Evolutionary conservation across 2,888 invertebrate genomes (phyloP), one percentile per base, ranked within the genome.

Genomic region (Andricus curvator): DNA sequence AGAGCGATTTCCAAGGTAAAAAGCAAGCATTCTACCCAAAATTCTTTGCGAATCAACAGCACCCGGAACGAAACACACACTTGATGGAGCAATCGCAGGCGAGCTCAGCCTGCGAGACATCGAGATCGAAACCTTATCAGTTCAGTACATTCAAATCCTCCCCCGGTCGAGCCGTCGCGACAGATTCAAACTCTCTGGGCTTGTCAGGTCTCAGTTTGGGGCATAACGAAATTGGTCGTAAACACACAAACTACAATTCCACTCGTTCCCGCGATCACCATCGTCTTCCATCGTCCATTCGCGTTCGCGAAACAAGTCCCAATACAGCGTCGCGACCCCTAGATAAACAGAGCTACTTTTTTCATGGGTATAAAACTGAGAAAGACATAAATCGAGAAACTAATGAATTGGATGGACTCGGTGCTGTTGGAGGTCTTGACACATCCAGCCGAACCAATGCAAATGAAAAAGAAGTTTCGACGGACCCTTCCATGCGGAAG

Each of bases 1-100:
- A 92, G 84, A 90, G 86, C 86, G 91, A 92, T 84, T 89, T 90
- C 83, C 90, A 90, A 92, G 92, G 92, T 92, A 92, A 91, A 91
- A 89, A 74, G 56, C 56, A 74, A 56, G 74, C 56, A 89, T 90
- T 90, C 88, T 90, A 91, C 90, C 90, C 89, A 90, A 87, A 91
- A 88, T 91, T 90, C 89, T 89, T 86, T 86, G 93, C 92, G 93
- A 94, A 90, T 88, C 89, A 89, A 82, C 89, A 87, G 85, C 86
- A 83, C 81, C 78, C 85, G 56, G 74, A 74, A 33, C 44, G 41
- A 62, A 77, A 77, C 29, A 64, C 29, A 64, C 77, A 65, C 64
- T 29, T 64, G 17, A 64, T 64, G 64, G 64, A 64, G 15, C 77
- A 77, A 77, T 65, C 41, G 20, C 81, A 60, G 64, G 79, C 25